These are phyloP conservation scores for Pristionchus entomophagus DNA, from an alignment of 2,888 invertebrate genomes.

Conservation along the genomic window DNA sequence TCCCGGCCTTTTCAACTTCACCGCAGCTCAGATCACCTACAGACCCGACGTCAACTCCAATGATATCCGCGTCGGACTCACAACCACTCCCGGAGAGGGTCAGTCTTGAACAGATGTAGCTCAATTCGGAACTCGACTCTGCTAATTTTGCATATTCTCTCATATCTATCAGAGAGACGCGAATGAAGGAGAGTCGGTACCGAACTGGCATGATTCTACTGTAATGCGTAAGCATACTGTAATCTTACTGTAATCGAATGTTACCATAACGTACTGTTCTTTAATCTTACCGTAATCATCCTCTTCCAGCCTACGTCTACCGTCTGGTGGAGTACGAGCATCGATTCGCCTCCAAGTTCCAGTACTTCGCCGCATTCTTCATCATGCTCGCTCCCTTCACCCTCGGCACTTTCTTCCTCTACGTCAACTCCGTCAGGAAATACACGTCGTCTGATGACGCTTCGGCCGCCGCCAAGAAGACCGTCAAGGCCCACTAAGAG, in stretches of 20 bases:
- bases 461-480: conserved; percentile 30
- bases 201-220: no score
- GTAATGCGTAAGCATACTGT: no score
- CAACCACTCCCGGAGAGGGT: conserved; percentile 95
- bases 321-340: conserved; percentile 75
- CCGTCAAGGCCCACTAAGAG: conserved; percentile 28
- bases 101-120: no score
- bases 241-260: no score
- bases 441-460: background rate
- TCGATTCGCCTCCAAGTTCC: conserved; percentile 78
- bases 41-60: conserved; percentile 84
- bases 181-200: no score
- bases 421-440: background rate
- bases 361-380: conserved; percentile 96
- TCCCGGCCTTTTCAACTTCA: conserved; percentile 96
- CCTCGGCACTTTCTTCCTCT: conserved; percentile 56
- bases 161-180: no score
- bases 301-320: conserved; percentile 72
- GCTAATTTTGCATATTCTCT: no score
- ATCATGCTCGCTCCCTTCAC: conserved; percentile 89
- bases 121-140: no score
- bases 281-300: no score
- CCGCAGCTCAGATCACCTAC: conserved; percentile 89
- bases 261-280: no score
- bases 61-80: conserved; percentile 79